Conservation (phyloP, 2,113 vertebrate species). For the Connochaetes taurinus region DNA sequence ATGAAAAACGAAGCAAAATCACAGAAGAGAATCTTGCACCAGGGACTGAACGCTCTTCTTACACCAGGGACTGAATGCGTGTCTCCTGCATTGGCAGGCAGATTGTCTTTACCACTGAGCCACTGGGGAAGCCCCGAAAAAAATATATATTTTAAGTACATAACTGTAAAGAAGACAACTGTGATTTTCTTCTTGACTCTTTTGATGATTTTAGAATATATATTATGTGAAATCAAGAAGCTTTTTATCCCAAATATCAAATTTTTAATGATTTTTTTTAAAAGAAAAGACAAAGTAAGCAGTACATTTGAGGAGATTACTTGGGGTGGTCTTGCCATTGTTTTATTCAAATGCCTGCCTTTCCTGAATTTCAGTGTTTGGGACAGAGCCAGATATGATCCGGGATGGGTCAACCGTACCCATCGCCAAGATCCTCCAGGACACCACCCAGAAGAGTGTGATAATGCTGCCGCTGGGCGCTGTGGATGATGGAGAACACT, state of each 20-base stretch:
- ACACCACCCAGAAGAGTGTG: constrained; percentile 75
- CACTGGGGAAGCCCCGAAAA: background rate
- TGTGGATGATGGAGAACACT: constrained; percentile 80
- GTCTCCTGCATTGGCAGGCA: background rate
- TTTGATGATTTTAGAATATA: background rate
- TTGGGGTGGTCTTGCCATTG: background rate
- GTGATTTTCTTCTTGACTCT: background rate
- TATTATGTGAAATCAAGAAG: background rate
- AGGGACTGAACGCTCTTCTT: background rate
- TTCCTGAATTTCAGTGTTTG: constrained; percentile 79
- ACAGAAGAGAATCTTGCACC: too few relatives aligned
- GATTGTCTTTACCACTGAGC: background rate
- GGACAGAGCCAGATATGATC: constrained; percentile 82
- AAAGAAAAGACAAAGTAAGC: background rate
- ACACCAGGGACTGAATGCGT: background rate
- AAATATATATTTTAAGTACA: background rate
- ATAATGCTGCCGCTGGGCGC: constrained; percentile 82
- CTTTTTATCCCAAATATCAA: background rate
- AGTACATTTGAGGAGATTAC: background rate
- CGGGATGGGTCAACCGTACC: constrained; percentile 83
- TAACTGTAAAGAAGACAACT: background rate
- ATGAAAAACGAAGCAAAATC: too few relatives aligned
- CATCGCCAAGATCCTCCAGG: constrained; percentile 79
- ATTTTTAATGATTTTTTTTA: background rate
- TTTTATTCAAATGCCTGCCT: background rate